Evolutionary conservation across 2,888 invertebrate species (phyloP), one percentile per base, ranked within the genome.

Genomic region (Stenichneumon culpator): DNA sequence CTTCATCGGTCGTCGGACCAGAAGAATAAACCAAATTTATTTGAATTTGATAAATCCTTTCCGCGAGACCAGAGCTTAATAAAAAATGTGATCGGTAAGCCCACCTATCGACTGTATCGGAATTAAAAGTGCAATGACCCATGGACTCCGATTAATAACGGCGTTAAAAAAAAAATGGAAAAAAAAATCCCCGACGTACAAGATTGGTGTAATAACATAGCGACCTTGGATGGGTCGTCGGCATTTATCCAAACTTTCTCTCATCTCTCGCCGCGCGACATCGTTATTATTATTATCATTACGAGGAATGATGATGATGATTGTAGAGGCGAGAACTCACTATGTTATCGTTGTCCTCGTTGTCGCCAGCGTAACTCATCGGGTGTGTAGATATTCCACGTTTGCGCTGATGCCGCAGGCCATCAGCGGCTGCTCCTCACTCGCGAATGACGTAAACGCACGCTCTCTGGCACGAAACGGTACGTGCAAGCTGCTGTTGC

Each of bases 361-460:
- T 75, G 75, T 75, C 75, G 52, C 65, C 75, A 44, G n/a, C 19
- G 75, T 75, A 75, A 75, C 75, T 75, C 65, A 75, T 52, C 75
- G 50, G 44, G 65, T 63, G 75, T 74, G 44, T 32, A 14, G 60
- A 74, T 47, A 74, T 74, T 74, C 74, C 63, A 65, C 75, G 65
- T 75, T 75, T 65, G 75, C 63, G 75, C 32, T 75, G 75, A 75
- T 65, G 75, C 75, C 75, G 75, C 75, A 75, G 75, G 75, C 75
- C 75, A 75, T 75, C 75, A 75, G 65, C 75, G 63, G 75, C 65
- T 65, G 75, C 75, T 65, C 50, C 65, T 75, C 75, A 50, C 75
- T 47, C 63, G 75, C 65, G 65, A 75, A 65, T 75, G 75, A 75
- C 75, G 75, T 75, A 75, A 75, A 75, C 75, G 74, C 63, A 63